These are phyloP conservation scores for Riparia riparia DNA, from an alignment of 2,113 vertebrate species.

Conservation along the genomic window DNA sequence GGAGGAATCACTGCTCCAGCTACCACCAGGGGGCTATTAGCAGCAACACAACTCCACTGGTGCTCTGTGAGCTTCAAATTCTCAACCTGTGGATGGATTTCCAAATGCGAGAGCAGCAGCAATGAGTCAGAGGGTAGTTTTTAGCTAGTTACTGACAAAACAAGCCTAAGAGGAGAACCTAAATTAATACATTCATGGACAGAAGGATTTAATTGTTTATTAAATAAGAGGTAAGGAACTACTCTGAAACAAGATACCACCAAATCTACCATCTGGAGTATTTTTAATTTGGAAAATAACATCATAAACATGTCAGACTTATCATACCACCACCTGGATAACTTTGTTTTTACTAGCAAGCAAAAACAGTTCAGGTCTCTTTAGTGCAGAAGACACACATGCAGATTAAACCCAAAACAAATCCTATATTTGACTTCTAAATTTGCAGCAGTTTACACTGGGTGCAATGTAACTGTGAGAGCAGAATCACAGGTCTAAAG, in stretches of 20 bases:
- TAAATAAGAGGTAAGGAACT: not conserved
- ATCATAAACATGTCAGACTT: not conserved
- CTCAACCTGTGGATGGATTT: conserved; percentile 58
- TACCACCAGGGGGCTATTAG: not conserved
- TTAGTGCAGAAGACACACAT: not conserved
- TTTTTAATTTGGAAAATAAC: not conserved
- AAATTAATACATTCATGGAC: not conserved
- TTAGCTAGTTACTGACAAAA: conserved; percentile 9
- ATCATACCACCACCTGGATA: not conserved
- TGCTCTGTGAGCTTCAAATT: not conserved
- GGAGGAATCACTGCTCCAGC: conserved; percentile 3
- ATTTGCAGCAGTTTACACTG: not conserved
- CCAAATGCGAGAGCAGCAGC: conserved; percentile 63
- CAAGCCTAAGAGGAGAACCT: not conserved
- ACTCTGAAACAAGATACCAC: not conserved
- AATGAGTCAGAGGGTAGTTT: conserved; percentile 55
- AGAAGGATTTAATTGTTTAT: not conserved
- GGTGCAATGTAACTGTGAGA: not conserved
- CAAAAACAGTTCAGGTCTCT: not conserved
- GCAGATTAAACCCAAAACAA: not conserved
- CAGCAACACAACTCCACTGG: not conserved
- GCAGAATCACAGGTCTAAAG: not conserved
- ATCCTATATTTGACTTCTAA: not conserved
- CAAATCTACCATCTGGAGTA: not conserved
- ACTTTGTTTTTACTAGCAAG: not conserved